These are phyloP conservation scores for Liodrosophila aerea DNA, from an alignment of 2,888 invertebrate species.

Conservation along the genomic window DNA sequence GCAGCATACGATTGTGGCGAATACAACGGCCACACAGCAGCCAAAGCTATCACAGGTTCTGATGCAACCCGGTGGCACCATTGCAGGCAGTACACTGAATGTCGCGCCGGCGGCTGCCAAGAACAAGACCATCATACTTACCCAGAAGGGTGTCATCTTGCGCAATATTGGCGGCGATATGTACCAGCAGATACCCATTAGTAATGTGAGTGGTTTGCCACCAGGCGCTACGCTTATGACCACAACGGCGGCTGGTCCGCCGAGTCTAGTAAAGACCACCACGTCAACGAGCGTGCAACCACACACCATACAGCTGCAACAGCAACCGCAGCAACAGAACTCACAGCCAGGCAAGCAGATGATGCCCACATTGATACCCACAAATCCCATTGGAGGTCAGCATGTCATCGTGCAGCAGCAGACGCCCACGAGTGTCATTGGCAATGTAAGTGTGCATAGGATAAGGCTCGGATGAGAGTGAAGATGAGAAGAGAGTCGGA, in stretches of 20 bases:
- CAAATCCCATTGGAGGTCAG: constrained; percentile 77
- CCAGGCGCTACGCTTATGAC: constrained; percentile 80
- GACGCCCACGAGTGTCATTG: constrained; percentile 77
- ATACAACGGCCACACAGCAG: constrained; percentile 81
- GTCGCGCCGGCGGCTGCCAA: constrained; percentile 73
- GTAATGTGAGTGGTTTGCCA: constrained; percentile 79
- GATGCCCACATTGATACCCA: constrained; percentile 82
- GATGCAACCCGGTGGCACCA: constrained; percentile 76
- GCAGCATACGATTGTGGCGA: constrained; percentile 81
- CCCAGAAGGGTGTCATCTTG: constrained; percentile 82
- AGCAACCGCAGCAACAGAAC: constrained; percentile 71
- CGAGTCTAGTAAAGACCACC: constrained; percentile 80
- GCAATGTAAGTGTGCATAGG: constrained; percentile 75
- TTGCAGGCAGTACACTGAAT: constrained; percentile 62
- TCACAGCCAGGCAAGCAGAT: constrained; percentile 72
- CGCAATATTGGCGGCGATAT: constrained; percentile 82
- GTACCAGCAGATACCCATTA: constrained; percentile 82
- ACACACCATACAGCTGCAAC: constrained; percentile 66
- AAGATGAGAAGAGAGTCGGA: too few relatives aligned
- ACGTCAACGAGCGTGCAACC: constrained; percentile 69
- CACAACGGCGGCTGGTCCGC: constrained; percentile 80
- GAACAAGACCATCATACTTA: constrained; percentile 82
- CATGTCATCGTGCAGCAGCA: constrained; percentile 80
- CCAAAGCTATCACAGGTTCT: constrained; percentile 82
- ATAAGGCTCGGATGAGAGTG: too few relatives aligned